Percentiles rank a stretch among this genome's conserved stretches.
Conservation (phyloP, 1,140 invertebrate species). For the Drosophila albomicans region DNA sequence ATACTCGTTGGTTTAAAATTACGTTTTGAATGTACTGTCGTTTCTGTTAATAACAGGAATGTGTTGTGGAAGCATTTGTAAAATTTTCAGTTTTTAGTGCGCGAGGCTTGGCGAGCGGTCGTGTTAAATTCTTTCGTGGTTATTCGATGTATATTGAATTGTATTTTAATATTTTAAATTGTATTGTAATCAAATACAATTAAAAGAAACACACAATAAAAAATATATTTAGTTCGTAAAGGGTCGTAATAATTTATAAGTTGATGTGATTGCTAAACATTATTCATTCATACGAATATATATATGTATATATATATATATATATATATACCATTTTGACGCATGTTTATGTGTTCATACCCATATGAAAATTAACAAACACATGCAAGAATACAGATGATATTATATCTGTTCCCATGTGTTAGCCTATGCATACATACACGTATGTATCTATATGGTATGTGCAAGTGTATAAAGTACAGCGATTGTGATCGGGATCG, state of each 20-base stretch:
- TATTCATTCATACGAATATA: background rate
- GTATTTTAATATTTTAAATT: constrained; percentile 20
- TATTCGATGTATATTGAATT: constrained; percentile 18
- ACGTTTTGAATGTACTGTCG: constrained; percentile 21
- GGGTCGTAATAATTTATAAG: constrained; percentile 2
- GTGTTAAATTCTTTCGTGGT: constrained; percentile 35
- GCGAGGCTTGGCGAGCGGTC: constrained; percentile 42
- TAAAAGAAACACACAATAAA: background rate
- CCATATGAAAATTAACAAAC: constrained; percentile 32
- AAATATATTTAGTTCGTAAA: background rate
- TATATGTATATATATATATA: constrained; percentile 8
- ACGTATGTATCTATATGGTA: background rate
- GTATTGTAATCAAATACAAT: background rate
- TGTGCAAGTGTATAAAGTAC: constrained; percentile 19
- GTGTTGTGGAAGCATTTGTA: constrained; percentile 33
- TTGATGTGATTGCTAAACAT: background rate
- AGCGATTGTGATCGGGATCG: constrained; percentile 40
- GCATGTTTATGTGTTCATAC: constrained; percentile 14
- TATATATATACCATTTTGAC: constrained; percentile 8
- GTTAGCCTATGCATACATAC: background rate
- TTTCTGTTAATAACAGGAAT: constrained; percentile 41
- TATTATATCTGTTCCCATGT: constrained; percentile 29
- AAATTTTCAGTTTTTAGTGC: constrained; percentile 52
- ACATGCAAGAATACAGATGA: constrained; percentile 32
- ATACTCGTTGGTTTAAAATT: constrained; percentile 11